phyloP scores from a whole-genome alignment of 2,797 vertebrate genomes.

The Euthynnus affinis region DNA sequence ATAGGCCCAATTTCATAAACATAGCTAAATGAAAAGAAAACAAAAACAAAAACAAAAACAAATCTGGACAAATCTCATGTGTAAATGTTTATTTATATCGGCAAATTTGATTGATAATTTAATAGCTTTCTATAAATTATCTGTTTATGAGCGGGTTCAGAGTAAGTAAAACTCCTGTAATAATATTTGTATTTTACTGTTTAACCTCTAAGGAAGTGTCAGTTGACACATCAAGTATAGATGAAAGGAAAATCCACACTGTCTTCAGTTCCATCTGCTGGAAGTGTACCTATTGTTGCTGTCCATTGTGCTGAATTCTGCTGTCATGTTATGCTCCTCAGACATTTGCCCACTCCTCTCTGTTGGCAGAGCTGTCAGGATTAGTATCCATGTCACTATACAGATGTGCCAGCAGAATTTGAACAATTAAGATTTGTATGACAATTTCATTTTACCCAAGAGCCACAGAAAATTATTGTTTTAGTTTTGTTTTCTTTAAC shows the following conservation, averaged over 20 bases:
- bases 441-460: neutral
- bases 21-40: too few relatives aligned
- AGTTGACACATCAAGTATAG: neutral
- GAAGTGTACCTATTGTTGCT: slow-evolving; percentile 22
- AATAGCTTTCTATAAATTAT: neutral
- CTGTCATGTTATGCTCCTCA: slow-evolving; percentile 27
- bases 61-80: too few relatives aligned
- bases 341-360: slow-evolving; percentile 31
- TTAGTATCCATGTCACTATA: slow-evolving; percentile 1
- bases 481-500: neutral
- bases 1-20: too few relatives aligned
- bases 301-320: slow-evolving; percentile 50
- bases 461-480: too few relatives aligned
- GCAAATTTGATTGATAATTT: too few relatives aligned
- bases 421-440: neutral
- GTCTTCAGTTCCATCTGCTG: neutral
- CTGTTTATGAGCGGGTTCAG: neutral
- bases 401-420: slow-evolving; percentile 4
- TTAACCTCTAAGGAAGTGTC: neutral
- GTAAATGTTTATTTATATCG: too few relatives aligned
- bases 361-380: slow-evolving; percentile 27
- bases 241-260: neutral
- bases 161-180: neutral
- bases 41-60: too few relatives aligned
- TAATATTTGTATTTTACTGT: slow-evolving; percentile 1